Evolutionary conservation across 2,113 vertebrate species (phyloP).

Genomic region (Clarias batrachus): DNA sequence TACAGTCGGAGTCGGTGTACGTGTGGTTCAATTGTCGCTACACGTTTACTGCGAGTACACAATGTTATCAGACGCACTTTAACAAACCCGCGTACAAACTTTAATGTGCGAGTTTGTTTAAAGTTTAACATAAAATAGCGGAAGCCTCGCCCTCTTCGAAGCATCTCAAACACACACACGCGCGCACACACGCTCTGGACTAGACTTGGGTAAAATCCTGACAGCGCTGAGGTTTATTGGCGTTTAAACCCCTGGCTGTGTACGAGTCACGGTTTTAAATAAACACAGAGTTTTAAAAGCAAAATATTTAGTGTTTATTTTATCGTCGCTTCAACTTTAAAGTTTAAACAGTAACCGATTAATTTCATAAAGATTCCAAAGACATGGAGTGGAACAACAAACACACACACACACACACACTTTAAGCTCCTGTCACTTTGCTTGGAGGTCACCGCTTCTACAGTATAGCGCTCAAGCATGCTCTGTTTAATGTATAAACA

Average conservation of each 20-base stretch:
- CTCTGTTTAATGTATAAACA: background rate
- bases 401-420: conserved; percentile 3
- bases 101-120: no score
- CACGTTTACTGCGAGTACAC: background rate
- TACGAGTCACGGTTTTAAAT: background rate
- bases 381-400: background rate
- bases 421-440: background rate
- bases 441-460: background rate
- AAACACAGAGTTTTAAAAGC: background rate
- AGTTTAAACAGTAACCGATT: background rate
- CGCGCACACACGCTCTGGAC: background rate
- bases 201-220: background rate
- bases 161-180: background rate
- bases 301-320: background rate
- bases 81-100: background rate
- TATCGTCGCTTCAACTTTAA: background rate
- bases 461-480: background rate
- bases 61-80: background rate
- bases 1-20: background rate
- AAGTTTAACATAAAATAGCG: background rate
- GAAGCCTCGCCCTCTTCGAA: background rate
- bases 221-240: background rate
- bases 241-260: background rate
- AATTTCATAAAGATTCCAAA: conserved; percentile 10
- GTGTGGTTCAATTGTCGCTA: background rate